Base-by-base conservation (phyloP, 2,797 vertebrate species). In the Lacerta bilineata region DNA sequence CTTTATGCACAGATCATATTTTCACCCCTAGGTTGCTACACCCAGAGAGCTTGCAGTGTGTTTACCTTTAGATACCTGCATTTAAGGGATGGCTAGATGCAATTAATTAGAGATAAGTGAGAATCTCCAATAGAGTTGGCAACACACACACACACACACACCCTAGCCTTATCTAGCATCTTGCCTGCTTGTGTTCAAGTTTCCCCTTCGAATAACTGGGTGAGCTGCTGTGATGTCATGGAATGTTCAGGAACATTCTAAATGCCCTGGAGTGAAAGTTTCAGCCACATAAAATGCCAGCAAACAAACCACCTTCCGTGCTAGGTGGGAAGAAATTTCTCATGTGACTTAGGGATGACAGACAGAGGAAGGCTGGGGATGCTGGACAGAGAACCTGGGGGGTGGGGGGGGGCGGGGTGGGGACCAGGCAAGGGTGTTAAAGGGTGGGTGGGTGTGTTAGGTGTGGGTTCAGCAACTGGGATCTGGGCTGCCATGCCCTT, bases 401-500 rank as follows among this genome's bases (percentile, higher is more conserved):
- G 27, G 25, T 3, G 1, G 5, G 39, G 13, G 27, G 25, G n/a
- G 1, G 5, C 3, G 13, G 27, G 8, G 10, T 2, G 9, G 66
- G 25, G 9, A 29, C 27, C 23, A n/a, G n/a, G n/a, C n/a, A n/a
- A n/a, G 11, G n/a, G 29, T n/a, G 69, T 71, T 71, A 69, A n/a
- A 69, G 10, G 29, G 3, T 27, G 66, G 27, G 50, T 4, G 50
- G 17, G 55, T 59, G 55, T 69, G 68, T 25, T 71, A 33, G n/a
- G 27, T 2, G n/a, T 33, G n/a, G 69, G 69, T 27, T 72, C 69
- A 33, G n/a, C 29, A 72, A 17, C 5, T 64, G 20, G 61, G 18
- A 23, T 64, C 61, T 55, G 50, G 50, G 13, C 66, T 69, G 66
- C 66, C 23, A 69, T 3, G 3, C 9, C 66, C 8, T 69, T 69